Conservation (phyloP, 2,113 vertebrate species). For the Bostrychus sinensis region DNA sequence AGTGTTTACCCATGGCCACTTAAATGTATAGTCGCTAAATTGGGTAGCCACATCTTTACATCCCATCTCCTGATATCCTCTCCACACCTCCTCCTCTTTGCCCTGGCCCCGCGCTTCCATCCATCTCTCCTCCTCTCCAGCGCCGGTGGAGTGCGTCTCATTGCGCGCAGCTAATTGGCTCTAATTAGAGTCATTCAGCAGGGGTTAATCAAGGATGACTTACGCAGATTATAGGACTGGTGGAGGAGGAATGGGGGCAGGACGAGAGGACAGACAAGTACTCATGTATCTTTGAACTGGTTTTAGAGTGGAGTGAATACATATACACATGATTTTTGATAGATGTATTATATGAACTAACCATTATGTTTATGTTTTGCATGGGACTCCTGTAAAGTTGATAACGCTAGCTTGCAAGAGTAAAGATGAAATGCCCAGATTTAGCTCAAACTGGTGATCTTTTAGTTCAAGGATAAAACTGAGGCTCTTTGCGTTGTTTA, state of each 20-base stretch:
- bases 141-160: constrained; percentile 60
- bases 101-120: constrained; percentile 44
- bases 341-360: no score
- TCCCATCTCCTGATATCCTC: constrained; percentile 49
- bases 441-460: no score
- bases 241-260: constrained; percentile 43
- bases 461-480: no score
- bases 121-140: constrained; percentile 35
- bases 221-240: constrained; percentile 64
- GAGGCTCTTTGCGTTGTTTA: no score
- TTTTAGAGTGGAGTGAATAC: no score
- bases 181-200: constrained; percentile 78
- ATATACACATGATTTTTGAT: no score
- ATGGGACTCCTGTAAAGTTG: no score
- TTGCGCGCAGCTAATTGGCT: constrained; percentile 74
- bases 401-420: no score
- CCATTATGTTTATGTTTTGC: no score
- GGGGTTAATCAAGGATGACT: constrained; percentile 78
- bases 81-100: constrained; percentile 57
- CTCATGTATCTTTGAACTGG: constrained; percentile 33
- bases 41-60: constrained; percentile 28
- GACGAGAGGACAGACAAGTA: constrained; percentile 28
- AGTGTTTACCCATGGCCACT: constrained; percentile 39
- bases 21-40: constrained; percentile 18
- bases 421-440: no score